Evolutionary conservation across 2,888 invertebrate genomes (phyloP).

Genomic region (Aphrophora alni): DNA sequence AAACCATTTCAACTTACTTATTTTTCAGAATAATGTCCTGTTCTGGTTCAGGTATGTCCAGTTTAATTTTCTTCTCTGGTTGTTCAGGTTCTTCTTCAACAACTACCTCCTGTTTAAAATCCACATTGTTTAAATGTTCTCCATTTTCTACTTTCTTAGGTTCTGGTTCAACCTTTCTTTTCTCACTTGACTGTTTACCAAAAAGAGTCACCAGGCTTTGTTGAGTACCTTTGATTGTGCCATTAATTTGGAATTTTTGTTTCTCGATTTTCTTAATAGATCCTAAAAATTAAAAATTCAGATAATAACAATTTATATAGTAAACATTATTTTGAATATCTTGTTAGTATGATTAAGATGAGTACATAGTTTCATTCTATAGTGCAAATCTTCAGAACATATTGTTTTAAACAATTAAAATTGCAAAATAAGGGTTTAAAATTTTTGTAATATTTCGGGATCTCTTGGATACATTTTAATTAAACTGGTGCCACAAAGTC

Average conservation of each 20-base stretch:
- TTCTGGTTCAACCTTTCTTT: neutral
- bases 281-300: neutral
- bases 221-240: neutral
- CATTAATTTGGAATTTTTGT: neutral
- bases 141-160: slow-evolving; percentile 7
- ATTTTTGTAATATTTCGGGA: no score
- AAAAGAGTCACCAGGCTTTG: neutral
- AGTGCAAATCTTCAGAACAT: no score
- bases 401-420: no score
- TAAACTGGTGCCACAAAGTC: no score
- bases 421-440: no score
- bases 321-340: neutral
- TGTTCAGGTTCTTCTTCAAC: neutral
- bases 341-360: no score
- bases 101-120: neutral
- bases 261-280: neutral
- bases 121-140: neutral
- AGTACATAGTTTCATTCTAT: no score
- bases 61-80: neutral
- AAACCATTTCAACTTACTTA: neutral
- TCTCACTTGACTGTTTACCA: neutral
- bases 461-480: no score
- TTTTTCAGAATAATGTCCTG: neutral
- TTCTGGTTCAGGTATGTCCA: neutral
- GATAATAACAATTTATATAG: no score